These are phyloP conservation scores for Neosalanx taihuensis DNA, from an alignment of 2,797 vertebrate species.

Conservation along the genomic window DNA sequence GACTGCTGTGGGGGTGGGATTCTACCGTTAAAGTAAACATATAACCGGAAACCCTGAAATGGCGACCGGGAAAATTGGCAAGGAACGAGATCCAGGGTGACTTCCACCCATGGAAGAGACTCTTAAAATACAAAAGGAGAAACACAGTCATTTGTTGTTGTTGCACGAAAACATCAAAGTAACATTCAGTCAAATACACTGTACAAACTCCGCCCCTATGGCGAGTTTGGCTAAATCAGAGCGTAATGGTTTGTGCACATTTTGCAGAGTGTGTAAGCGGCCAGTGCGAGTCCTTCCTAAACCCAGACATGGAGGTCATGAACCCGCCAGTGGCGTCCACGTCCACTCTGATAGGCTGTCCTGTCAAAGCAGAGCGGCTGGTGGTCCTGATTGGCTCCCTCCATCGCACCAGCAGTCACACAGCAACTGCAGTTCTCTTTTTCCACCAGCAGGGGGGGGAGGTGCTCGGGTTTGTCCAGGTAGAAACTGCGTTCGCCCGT, in stretches of 20 bases:
- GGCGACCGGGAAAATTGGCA: constrained; percentile 3
- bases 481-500: constrained; percentile 6
- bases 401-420: constrained; percentile 9
- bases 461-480: constrained; percentile 18
- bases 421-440: constrained; percentile 20
- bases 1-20: constrained; percentile 11
- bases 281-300: constrained; percentile 1
- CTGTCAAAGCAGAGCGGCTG: not conserved
- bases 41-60: constrained; percentile 11
- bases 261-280: constrained; percentile 16
- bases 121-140: constrained; percentile 54
- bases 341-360: constrained; percentile 19
- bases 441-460: not conserved
- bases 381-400: not conserved
- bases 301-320: not conserved
- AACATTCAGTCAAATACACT: constrained; percentile 56
- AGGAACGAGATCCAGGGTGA: constrained; percentile 32
- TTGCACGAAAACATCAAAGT: constrained; percentile 45
- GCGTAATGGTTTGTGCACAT: constrained; percentile 26
- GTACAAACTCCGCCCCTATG: constrained; percentile 43
- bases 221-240: constrained; percentile 39
- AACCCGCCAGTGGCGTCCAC: not conserved
- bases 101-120: constrained; percentile 47
- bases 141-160: constrained; percentile 16
- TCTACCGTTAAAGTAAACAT: constrained; percentile 13